A percentile compares a stretch with the other conserved stretches of the same genome.
phyloP scores from a whole-genome alignment of 2,797 vertebrate species.

The Acomys russatus region DNA sequence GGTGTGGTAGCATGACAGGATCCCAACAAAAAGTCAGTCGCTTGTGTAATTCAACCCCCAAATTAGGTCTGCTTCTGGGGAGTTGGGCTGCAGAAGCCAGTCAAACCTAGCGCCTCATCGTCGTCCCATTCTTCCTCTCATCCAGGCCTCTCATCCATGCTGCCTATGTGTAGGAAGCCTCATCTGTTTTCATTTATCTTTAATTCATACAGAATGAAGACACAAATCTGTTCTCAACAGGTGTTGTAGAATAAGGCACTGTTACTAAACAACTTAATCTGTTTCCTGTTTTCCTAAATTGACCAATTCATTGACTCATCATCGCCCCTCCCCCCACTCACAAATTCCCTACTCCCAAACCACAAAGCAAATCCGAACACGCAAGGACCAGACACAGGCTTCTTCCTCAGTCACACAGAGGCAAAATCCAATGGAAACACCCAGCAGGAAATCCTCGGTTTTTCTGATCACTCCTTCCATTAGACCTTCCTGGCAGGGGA shows the following conservation, averaged over 20 bases:
- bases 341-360: neutral
- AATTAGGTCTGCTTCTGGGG: neutral
- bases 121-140: neutral
- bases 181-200: slow-evolving; percentile 31
- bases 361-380: slow-evolving; percentile 36
- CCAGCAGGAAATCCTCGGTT: neutral
- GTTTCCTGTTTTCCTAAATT: slow-evolving; percentile 16
- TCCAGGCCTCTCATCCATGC: neutral
- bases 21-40: slow-evolving; percentile 40
- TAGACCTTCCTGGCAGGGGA: neutral
- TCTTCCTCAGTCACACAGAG: neutral
- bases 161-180: slow-evolving; percentile 55
- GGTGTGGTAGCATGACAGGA: neutral
- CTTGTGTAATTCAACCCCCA: neutral
- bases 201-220: slow-evolving; percentile 59
- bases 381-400: neutral
- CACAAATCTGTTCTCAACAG: slow-evolving; percentile 7
- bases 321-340: neutral
- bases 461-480: neutral
- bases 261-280: neutral
- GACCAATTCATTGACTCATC: slow-evolving; percentile 26
- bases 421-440: slow-evolving; percentile 39
- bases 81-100: neutral
- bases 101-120: neutral
- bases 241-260: neutral